Evolutionary conservation across 2,797 vertebrate genomes (phyloP), one percentile per base, ranked within the genome.

Genomic region (Ctenosaura bakeri): DNA sequence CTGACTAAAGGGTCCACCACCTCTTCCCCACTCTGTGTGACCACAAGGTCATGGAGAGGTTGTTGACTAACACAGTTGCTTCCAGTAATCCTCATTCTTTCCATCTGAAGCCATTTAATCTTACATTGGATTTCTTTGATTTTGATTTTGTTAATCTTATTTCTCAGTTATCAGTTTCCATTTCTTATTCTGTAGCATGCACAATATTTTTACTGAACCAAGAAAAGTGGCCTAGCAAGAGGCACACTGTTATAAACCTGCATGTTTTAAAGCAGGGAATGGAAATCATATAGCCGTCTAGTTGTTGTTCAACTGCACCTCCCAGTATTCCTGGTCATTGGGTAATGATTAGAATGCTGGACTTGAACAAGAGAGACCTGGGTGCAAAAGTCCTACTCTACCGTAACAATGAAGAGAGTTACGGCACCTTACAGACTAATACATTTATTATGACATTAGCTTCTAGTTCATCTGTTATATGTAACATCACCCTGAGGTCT

Each of bases 21-120:
- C 95, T 95, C 94, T 91, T 94, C 95, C 94, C 92, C 92, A 95
- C 92, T 91, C 94, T 94, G 91, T 93, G 93, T 95, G 95, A 95
- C 89, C 92, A 92, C 12, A 76, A 94, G 95, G 95, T 96, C 94
- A 96, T 14, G 79, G 93, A 76, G 82, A 96, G 92, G 91, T 92
- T 96, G 93, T 96, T 97, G 96, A 93, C 91, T 95, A 32, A 0
- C 94, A 94, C 96, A 83, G 87, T 90, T 94, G 79, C 93, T 96
- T 92, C 94, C 95, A 88, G 10, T 79, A n/a, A 54, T 73, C 92
- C 85, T 94, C 50, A 14, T 32, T 87, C 88, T 78, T 92, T 93
- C 93, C 86, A 83, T 86, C 71, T 88, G 88, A 80, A 77, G 14
- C 66, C 32, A 74, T 50, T 78, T 69, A 46, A 84, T 32, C 50